Evolutionary conservation across 2,113 vertebrate species (phyloP).

Genomic region (Tupaia tana): DNA sequence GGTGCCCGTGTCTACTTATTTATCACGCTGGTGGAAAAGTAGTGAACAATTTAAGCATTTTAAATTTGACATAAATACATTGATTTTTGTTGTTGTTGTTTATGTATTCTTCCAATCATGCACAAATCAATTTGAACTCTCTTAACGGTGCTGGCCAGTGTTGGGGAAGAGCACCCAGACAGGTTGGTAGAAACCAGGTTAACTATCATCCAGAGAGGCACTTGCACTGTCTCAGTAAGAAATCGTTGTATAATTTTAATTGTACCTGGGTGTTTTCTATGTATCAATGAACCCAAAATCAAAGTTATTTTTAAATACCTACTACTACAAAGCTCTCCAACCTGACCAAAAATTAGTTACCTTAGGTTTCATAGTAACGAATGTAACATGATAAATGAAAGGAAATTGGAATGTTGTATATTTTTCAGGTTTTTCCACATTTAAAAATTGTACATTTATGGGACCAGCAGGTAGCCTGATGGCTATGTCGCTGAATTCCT

Average conservation of each 20-base stretch:
- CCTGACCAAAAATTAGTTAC: not conserved
- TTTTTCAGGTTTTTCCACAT: not conserved
- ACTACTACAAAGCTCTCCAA: not conserved
- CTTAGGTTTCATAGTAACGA: not conserved
- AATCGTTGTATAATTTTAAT: not conserved
- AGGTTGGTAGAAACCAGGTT: not conserved
- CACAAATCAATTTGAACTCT: not conserved
- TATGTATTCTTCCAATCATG: not conserved
- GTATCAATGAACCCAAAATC: not conserved
- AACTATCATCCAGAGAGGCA: not conserved
- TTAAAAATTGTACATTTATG: not conserved
- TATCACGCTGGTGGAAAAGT: not conserved
- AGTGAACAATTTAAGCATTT: not conserved
- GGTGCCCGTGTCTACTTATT: not conserved
- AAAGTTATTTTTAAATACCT: not conserved
- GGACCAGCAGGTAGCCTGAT: too few relatives aligned
- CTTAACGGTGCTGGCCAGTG: not conserved
- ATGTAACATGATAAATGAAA: not conserved
- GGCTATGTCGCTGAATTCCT: too few relatives aligned
- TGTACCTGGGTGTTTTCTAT: not conserved
- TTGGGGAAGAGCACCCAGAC: accelerated
- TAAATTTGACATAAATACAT: not conserved
- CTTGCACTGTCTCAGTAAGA: not conserved
- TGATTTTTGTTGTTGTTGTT: not conserved
- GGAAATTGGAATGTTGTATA: not conserved